Percentiles rank a stretch among this genome's conserved stretches.
These are phyloP conservation scores for Coleophora deauratella DNA, from an alignment of 2,888 invertebrate species.

Conservation along the genomic window DNA sequence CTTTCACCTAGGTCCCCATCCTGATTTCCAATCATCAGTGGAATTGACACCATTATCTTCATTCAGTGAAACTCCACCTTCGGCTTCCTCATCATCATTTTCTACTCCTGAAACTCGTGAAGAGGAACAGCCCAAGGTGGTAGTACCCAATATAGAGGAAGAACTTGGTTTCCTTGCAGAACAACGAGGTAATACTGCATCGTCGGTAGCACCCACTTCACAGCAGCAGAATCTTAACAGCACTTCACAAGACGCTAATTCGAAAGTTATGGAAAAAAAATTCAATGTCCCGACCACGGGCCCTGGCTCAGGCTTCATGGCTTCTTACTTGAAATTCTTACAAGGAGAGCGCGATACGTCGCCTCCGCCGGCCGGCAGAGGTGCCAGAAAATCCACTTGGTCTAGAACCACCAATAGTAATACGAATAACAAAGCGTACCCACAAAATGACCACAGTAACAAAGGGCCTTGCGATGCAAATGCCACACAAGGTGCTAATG, in stretches of 20 bases:
- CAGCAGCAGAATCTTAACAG: slow-evolving; percentile 64
- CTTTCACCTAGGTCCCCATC: slow-evolving; percentile 81
- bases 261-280: slow-evolving; percentile 76
- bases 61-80: slow-evolving; percentile 74
- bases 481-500: slow-evolving; percentile 55
- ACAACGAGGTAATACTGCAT: slow-evolving; percentile 68
- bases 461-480: slow-evolving; percentile 54
- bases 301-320: slow-evolving; percentile 86
- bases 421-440: slow-evolving; percentile 49
- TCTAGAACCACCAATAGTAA: slow-evolving; percentile 64
- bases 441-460: slow-evolving; percentile 44
- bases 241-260: slow-evolving; percentile 63
- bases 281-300: slow-evolving; percentile 73
- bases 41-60: slow-evolving; percentile 77
- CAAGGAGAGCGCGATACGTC: slow-evolving; percentile 88
- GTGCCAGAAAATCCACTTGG: slow-evolving; percentile 80
- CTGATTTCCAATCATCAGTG: slow-evolving; percentile 78
- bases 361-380: slow-evolving; percentile 81
- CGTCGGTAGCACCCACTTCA: slow-evolving; percentile 68
- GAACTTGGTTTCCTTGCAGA: slow-evolving; percentile 87
- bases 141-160: slow-evolving; percentile 92
- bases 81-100: slow-evolving; percentile 72
- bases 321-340: slow-evolving; percentile 88
- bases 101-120: slow-evolving; percentile 74
- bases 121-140: slow-evolving; percentile 86